Evolutionary conservation across 2,888 invertebrate genomes (phyloP).

Genomic region (Artemia sinica): DNA sequence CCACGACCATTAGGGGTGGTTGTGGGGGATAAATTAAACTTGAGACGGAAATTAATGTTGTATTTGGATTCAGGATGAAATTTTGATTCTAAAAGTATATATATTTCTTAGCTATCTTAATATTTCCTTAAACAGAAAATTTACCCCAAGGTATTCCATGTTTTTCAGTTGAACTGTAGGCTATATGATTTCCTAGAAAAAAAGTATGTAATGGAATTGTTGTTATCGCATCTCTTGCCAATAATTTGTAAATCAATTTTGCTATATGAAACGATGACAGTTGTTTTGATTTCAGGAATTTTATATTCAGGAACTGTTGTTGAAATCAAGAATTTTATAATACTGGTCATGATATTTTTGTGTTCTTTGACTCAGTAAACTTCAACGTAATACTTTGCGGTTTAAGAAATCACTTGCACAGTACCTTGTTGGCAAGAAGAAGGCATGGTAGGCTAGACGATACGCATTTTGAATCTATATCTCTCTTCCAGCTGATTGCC

Average conservation of each 20-base stretch:
- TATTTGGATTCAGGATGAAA: no score
- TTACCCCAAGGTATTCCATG: no score
- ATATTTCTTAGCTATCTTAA: no score
- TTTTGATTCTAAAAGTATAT: no score
- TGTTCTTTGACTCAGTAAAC: constrained; percentile 11
- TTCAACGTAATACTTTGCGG: neutral
- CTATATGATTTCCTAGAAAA: no score
- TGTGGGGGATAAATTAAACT: no score
- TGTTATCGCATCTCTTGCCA: no score
- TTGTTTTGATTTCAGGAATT: neutral
- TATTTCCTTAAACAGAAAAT: no score
- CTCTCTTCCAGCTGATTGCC: constrained; percentile 42
- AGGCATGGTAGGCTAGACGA: constrained; percentile 39
- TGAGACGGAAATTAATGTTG: no score
- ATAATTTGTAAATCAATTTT: neutral
- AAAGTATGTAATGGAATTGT: no score
- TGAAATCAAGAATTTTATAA: neutral
- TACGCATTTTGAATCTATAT: constrained; percentile 40
- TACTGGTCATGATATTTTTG: constrained; percentile 18
- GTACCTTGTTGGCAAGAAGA: constrained; percentile 41
- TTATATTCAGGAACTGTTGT: neutral
- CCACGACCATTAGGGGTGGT: no score
- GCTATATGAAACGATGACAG: neutral
- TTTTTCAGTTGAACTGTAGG: no score
- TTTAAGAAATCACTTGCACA: neutral